Percentiles rank a stretch among this genome's conserved stretches.
phyloP scores from a whole-genome alignment of 2,888 invertebrate genomes.

The Caenorhabditis afra region DNA sequence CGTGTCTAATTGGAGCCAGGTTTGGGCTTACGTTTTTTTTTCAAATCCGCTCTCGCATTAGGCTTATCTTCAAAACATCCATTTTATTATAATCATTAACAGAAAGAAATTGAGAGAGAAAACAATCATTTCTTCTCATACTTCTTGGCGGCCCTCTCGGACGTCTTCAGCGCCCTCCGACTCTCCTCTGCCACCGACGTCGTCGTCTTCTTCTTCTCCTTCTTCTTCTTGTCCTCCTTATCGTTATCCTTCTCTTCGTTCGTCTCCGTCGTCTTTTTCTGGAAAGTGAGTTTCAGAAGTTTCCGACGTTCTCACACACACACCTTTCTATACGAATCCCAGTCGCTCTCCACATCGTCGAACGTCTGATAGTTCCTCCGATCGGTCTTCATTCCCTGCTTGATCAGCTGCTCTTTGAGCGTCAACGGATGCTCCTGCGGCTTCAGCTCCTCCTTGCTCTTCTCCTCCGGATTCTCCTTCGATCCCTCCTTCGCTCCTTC shows the following conservation, averaged over 20 bases:
- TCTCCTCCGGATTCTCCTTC: not conserved
- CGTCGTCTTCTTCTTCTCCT: not conserved
- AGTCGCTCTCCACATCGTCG: slow-evolving; percentile 24
- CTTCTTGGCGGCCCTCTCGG: not conserved
- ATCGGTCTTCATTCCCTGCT: slow-evolving; percentile 17
- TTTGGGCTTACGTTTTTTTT: too few species aligned
- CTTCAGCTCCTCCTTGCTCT: slow-evolving; percentile 11
- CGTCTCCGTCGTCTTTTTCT: not conserved
- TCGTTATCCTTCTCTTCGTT: not conserved
- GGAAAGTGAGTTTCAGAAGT: not conserved
- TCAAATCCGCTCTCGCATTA: too few species aligned
- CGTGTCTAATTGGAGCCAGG: too few species aligned
- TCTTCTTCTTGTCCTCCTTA: too few species aligned
- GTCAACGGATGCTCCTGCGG: slow-evolving; percentile 4
- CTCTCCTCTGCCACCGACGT: not conserved
- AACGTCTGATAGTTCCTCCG: slow-evolving; percentile 29
- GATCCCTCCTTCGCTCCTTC: not conserved
- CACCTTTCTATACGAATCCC: not conserved
- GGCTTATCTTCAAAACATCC: too few species aligned
- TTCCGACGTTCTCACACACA: not conserved
- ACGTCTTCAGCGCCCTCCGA: not conserved
- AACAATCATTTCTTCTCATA: not conserved
- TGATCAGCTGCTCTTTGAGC: slow-evolving; percentile 11
- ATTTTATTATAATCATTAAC: too few species aligned
- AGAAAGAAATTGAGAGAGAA: not conserved